A percentile compares a stretch with the other conserved stretches of the same genome.
Evolutionary conservation across 2,888 invertebrate genomes (phyloP).

Genomic region (Morinoia aosen): DNA sequence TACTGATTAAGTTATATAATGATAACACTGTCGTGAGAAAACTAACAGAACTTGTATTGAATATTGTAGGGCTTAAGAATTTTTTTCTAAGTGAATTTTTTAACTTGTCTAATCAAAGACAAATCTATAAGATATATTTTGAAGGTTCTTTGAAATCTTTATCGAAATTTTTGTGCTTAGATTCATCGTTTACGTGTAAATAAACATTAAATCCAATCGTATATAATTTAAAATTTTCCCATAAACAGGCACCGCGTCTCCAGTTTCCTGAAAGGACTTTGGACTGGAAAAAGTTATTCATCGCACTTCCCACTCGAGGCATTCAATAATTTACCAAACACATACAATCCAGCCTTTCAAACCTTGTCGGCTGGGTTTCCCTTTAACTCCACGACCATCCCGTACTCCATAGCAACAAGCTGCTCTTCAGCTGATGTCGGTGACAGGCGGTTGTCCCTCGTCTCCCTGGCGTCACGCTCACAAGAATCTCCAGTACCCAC

Average conservation of each 20-base stretch:
- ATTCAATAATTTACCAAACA: background rate
- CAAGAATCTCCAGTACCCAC: slow-evolving; percentile 18
- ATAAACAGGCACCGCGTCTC: background rate
- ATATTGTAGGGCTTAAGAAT: background rate
- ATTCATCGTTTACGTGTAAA: background rate
- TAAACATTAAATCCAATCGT: background rate
- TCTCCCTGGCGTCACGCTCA: background rate
- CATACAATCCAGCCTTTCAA: slow-evolving; percentile 10
- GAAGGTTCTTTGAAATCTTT: background rate
- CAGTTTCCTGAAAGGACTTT: slow-evolving; percentile 19
- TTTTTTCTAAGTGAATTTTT: background rate
- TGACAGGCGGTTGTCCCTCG: background rate
- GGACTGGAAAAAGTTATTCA: slow-evolving; percentile 36
- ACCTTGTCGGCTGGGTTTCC: background rate
- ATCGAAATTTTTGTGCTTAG: background rate
- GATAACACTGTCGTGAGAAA: background rate
- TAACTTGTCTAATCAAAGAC: background rate
- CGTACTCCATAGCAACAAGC: background rate
- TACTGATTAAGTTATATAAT: background rate
- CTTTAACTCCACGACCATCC: background rate
- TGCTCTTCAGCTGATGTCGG: background rate
- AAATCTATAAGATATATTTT: no score
- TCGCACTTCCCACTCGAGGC: background rate
- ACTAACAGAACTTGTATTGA: background rate
- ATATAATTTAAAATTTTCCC: background rate